A percentile compares a stretch with the other conserved stretches of the same genome.
phyloP scores from a whole-genome alignment of 2,888 invertebrate genomes.

The Phasia obesa region DNA sequence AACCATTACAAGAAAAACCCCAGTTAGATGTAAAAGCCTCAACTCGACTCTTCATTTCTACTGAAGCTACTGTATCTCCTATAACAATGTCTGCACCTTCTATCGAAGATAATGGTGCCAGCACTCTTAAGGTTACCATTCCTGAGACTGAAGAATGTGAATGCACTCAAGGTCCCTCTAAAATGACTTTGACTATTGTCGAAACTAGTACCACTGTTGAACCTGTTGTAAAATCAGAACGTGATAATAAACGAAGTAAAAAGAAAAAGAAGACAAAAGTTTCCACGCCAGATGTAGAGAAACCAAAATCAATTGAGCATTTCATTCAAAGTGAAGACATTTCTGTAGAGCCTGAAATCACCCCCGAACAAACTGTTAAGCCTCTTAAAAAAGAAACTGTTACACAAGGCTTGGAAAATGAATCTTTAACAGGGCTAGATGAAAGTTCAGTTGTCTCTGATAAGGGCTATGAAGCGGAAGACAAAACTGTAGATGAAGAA shows the following conservation, averaged over 20 bases:
- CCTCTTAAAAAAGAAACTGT: constrained; percentile 31
- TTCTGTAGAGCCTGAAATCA: constrained; percentile 36
- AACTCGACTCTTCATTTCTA: constrained; percentile 80
- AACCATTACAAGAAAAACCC: constrained; percentile 52
- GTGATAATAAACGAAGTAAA: constrained; percentile 84
- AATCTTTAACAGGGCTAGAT: constrained; percentile 48
- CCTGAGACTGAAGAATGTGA: constrained; percentile 40
- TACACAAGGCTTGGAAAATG: background rate
- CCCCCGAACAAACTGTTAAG: constrained; percentile 1
- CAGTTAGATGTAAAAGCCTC: constrained; percentile 76
- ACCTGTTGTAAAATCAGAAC: constrained; percentile 63
- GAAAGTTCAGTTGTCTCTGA: constrained; percentile 71
- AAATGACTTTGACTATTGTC: constrained; percentile 80
- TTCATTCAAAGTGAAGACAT: constrained; percentile 80
- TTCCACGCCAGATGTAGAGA: constrained; percentile 30
- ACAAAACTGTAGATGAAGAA: constrained; percentile 84
- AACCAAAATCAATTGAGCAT: constrained; percentile 76
- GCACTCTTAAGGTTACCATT: constrained; percentile 78
- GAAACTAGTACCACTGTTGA: constrained; percentile 74
- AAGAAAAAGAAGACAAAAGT: constrained; percentile 86
- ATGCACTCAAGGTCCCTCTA: constrained; percentile 59
- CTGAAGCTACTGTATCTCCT: constrained; percentile 76
- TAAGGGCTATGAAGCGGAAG: constrained; percentile 87
- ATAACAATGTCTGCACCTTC: constrained; percentile 81
- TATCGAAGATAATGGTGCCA: constrained; percentile 80